Percentiles rank a stretch among this genome's conserved stretches.
phyloP scores from a whole-genome alignment of 2,113 vertebrate species.

The Daphoenositta chrysoptera region DNA sequence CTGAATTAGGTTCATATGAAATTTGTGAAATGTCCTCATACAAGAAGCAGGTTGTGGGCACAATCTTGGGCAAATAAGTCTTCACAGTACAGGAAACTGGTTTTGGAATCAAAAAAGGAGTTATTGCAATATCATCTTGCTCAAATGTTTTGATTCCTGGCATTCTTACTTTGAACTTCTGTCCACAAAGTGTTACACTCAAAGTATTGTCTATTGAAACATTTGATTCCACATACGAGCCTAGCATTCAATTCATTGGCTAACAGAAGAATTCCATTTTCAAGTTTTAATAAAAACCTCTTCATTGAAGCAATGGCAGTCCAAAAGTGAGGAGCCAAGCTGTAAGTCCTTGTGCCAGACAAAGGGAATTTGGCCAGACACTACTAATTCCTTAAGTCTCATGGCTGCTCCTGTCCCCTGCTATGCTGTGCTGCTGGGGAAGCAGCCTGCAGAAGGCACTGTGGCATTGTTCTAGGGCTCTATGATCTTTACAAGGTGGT shows the following conservation, averaged over 20 bases:
- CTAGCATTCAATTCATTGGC: background rate
- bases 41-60: background rate
- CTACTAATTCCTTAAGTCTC: background rate
- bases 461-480: background rate
- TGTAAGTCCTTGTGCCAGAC: background rate
- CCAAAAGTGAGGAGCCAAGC: background rate
- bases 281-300: background rate
- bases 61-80: background rate
- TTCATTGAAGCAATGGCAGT: background rate
- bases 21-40: background rate
- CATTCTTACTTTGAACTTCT: background rate
- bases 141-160: background rate
- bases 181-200: background rate
- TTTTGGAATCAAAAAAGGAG: background rate
- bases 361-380: background rate
- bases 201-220: background rate
- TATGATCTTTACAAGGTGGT: background rate
- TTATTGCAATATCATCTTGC: background rate
- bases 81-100: background rate
- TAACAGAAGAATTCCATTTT: background rate
- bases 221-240: background rate
- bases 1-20: background rate
- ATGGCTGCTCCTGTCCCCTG: background rate
- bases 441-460: slow-evolving; percentile 17
- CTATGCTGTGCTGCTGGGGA: background rate